These are phyloP conservation scores for Heliocidaris erythrogramma DNA, from an alignment of 35 echinoderm and acorn worm genomes.

Conservation along the genomic window DNA sequence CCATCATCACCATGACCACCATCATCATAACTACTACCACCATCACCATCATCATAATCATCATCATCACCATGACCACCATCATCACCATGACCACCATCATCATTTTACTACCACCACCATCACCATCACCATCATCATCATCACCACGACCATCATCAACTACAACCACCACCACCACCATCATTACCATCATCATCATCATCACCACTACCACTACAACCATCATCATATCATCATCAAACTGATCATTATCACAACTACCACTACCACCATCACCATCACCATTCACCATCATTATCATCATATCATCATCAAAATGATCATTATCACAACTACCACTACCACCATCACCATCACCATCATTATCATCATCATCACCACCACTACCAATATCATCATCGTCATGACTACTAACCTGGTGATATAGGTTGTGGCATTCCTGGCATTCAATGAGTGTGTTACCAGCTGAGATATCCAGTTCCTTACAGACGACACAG, in stretches of 20 bases:
- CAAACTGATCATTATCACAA: neutral
- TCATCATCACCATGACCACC: neutral
- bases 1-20: neutral
- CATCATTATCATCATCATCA: neutral
- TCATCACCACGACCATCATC: neutral
- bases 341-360: neutral
- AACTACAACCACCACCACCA: neutral
- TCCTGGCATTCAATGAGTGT: constrained; percentile 96
- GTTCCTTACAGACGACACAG: constrained; percentile 82
- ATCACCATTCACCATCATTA: neutral
- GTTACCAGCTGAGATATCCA: constrained; percentile 87
- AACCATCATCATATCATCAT: constrained; percentile 5
- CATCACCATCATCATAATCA: constrained; percentile 34
- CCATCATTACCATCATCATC: neutral
- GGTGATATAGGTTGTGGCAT: constrained; percentile 94
- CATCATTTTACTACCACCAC: neutral
- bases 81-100: neutral
- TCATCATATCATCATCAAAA: neutral
- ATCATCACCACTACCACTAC: neutral
- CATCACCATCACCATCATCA: neutral
- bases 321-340: neutral
- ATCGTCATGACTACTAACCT: constrained; percentile 60
- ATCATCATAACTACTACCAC: neutral
- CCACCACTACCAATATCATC: neutral
- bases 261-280: neutral